Evolutionary conservation across 2,113 vertebrate genomes (phyloP).

Genomic region (Gasterosteus aculeatus): DNA sequence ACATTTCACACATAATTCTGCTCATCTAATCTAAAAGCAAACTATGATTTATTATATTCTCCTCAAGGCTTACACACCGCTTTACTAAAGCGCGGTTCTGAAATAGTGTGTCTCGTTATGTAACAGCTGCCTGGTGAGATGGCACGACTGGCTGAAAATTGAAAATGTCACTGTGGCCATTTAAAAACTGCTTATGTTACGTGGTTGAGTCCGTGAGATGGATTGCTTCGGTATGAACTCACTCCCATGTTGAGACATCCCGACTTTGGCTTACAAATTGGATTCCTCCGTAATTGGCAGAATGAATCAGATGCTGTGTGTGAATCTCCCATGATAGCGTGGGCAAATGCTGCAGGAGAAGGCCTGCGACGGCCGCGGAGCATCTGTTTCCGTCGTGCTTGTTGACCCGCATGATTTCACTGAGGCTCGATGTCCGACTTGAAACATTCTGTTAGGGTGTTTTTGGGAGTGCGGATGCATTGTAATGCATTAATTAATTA

Average conservation of each 20-base stretch:
- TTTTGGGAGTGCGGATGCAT: slow-evolving; percentile 20
- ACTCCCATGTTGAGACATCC: slow-evolving; percentile 50
- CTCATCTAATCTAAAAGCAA: slow-evolving; percentile 10
- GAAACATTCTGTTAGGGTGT: slow-evolving; percentile 12
- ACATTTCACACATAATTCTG: slow-evolving; percentile 2
- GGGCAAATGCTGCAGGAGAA: slow-evolving; percentile 11
- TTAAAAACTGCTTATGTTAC: slow-evolving; percentile 51
- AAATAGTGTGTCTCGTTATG: slow-evolving; percentile 43
- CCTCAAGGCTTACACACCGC: slow-evolving; percentile 23
- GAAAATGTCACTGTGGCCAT: slow-evolving; percentile 58
- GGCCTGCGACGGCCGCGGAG: slow-evolving; percentile 31
- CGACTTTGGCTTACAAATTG: slow-evolving; percentile 54
- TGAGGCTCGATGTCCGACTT: slow-evolving; percentile 23
- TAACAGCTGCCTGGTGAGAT: slow-evolving; percentile 55
- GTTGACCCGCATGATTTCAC: slow-evolving; percentile 48
- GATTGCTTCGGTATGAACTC: slow-evolving; percentile 42
- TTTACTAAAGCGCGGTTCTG: slow-evolving; percentile 41
- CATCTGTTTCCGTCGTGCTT: slow-evolving; percentile 41
- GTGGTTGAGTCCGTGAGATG: slow-evolving; percentile 36
- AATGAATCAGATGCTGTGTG: slow-evolving; percentile 38
- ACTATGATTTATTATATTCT: slow-evolving; percentile 14
- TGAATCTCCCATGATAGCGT: slow-evolving; percentile 38
- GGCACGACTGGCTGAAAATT: slow-evolving; percentile 51
- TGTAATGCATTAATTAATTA: slow-evolving; percentile 22
- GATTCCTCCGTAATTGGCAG: slow-evolving; percentile 46